phyloP scores from a whole-genome alignment of 2,113 vertebrate genomes.

The Chloropsis cyanopogon region DNA sequence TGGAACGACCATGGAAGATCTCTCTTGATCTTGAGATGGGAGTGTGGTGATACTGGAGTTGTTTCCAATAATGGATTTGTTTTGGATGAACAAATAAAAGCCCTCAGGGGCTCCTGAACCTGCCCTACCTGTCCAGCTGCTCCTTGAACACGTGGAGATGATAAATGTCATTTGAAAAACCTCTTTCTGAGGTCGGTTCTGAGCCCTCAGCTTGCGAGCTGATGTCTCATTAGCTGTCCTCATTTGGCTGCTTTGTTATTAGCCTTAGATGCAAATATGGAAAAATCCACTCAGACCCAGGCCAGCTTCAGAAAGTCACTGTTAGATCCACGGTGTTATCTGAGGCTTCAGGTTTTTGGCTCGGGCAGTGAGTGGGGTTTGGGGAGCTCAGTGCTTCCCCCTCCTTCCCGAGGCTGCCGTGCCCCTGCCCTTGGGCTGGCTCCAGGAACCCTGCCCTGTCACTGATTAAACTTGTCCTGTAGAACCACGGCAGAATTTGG shows the following conservation, averaged over 20 bases:
- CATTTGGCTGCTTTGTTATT: not conserved
- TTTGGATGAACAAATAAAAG: not conserved
- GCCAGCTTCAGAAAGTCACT: not conserved
- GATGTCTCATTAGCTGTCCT: not conserved
- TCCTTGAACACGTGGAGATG: rapidly evolving
- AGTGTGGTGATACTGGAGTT: not conserved
- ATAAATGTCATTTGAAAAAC: not conserved
- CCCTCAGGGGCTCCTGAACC: not conserved
- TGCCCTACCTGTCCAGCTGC: not conserved
- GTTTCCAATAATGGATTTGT: not conserved
- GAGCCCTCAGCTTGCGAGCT: not conserved
- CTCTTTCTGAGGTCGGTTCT: not conserved
- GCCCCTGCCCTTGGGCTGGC: not conserved
- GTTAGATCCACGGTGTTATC: rapidly evolving
- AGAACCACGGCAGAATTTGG: not conserved
- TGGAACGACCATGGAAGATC: not conserved
- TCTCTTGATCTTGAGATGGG: not conserved
- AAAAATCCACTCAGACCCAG: not conserved
- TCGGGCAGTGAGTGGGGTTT: not conserved
- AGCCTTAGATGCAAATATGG: not conserved
- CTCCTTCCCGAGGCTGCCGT: rapidly evolving
- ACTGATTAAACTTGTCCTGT: not conserved
- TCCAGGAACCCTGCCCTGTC: not conserved
- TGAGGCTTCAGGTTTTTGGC: rapidly evolving
- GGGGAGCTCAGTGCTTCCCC: not conserved